phyloP scores from a whole-genome alignment of 2,113 vertebrate species.

The Himantopus leucocephalus region DNA sequence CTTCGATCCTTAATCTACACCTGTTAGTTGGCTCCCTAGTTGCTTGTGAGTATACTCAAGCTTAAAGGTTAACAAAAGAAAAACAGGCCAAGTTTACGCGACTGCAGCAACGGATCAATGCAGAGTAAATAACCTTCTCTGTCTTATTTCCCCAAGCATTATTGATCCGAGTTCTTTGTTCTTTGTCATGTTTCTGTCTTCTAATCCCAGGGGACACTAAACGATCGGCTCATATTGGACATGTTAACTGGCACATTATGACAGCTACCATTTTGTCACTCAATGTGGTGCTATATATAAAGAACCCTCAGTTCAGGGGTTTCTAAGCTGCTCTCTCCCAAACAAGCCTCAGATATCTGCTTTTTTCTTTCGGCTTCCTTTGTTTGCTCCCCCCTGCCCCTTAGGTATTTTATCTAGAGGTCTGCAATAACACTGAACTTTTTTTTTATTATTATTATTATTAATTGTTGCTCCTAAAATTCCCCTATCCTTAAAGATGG shows the following conservation, averaged over 20 bases:
- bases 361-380: constrained; percentile 7
- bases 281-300: constrained; percentile 62
- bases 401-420: neutral
- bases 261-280: constrained; percentile 83
- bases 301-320: constrained; percentile 22
- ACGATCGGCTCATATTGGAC: constrained; percentile 79
- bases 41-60: constrained; percentile 92
- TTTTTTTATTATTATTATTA: constrained; percentile 18
- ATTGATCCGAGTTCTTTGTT: constrained; percentile 91
- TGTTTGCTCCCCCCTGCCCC: neutral
- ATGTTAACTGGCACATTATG: constrained; percentile 82
- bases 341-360: neutral
- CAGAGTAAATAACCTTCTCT: constrained; percentile 99
- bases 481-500: constrained; percentile 27
- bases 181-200: constrained; percentile 88
- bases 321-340: neutral
- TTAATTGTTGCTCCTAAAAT: neutral
- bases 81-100: constrained; percentile 90
- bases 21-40: constrained; percentile 96
- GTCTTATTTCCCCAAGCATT: constrained; percentile 98
- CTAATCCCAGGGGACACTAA: constrained; percentile 79
- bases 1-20: constrained; percentile 99
- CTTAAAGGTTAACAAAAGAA: constrained; percentile 99
- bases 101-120: constrained; percentile 95
- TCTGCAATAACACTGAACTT: neutral